Evolutionary conservation across 2,797 vertebrate species (phyloP), one percentile per base, ranked within the genome.

Genomic region (Myotis myotis): DNA sequence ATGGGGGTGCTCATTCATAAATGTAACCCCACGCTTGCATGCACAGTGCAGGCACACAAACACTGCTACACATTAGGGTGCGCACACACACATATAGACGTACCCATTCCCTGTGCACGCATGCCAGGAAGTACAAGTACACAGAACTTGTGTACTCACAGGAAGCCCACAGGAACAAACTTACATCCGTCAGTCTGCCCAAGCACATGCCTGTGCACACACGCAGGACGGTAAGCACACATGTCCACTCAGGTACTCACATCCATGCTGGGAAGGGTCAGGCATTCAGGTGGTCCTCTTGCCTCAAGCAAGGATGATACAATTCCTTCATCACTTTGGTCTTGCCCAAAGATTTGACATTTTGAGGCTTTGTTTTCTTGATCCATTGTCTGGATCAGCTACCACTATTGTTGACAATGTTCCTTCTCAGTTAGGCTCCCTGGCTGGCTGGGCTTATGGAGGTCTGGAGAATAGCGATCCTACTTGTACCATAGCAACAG

Each of bases 1-100:
- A 41, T 4, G 8, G 36, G n/a, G n/a, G n/a, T n/a, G n/a, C n/a
- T 25, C 0, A 0, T 33, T 53, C 5, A 0, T 22, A 74, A n/a
- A 3, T 71, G 25, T 36, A 38, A 49, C 30, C 30, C 11, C 8
- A 20, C 0, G 3, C 33, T 57, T 44, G 71, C 20, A 36, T 8
- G 7, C 4, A 25, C 15, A 17, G n/a, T 19, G 8, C 10, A 36
- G 75, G 28, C 11, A 68, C 17, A 44, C 28, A 76, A 10, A 23
- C 55, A 55, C 6, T 3, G 3, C 57, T 62, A 22, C 8, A 5
- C 28, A 6, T 22, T 30, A 16, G 13, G 51, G 22, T 49, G n/a
- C 1, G 1, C 19, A 10, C 16, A 3, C 17, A 20, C 15, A 4
- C 19, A 15, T 5, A 36, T 12, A 30, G 8, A 3, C 0, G 17